A percentile compares a stretch with the other conserved stretches of the same genome.
These are phyloP conservation scores for Synergus gifuensis DNA, from an alignment of 2,888 invertebrate species.

Conservation along the genomic window DNA sequence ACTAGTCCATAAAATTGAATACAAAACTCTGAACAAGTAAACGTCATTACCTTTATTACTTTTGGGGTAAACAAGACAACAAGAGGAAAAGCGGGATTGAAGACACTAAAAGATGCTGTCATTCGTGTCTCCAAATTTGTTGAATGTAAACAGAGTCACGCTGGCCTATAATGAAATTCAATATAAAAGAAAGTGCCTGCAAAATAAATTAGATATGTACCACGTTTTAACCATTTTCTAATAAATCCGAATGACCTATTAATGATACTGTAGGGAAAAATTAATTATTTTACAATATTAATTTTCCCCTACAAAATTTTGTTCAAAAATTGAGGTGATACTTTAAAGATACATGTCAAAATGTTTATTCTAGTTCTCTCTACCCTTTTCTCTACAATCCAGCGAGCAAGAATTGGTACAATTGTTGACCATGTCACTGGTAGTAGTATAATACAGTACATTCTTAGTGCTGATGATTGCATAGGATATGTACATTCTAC, in stretches of 20 bases:
- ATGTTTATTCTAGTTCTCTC: not conserved
- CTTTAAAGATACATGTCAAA: not conserved
- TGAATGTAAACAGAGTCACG: constrained; percentile 21
- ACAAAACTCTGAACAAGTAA: constrained; percentile 42
- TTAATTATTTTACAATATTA: no score
- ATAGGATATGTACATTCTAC: constrained; percentile 65
- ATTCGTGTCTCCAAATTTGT: constrained; percentile 27
- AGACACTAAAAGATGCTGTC: not conserved
- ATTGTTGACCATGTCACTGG: constrained; percentile 61
- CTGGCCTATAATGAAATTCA: not conserved
- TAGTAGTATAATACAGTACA: constrained; percentile 61
- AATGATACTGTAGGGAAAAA: not conserved
- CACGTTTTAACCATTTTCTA: not conserved
- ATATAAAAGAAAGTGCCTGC: not conserved
- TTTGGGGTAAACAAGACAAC: constrained; percentile 46
- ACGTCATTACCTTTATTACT: constrained; percentile 45
- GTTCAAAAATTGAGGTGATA: not conserved
- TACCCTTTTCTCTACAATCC: not conserved
- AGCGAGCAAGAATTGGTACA: not conserved
- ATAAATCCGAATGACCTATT: no score
- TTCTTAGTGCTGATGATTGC: constrained; percentile 70
- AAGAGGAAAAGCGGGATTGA: constrained; percentile 46
- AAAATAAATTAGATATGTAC: not conserved
- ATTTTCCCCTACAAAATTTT: no score
- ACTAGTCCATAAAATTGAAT: constrained; percentile 28